A percentile compares a stretch with the other conserved stretches of the same genome.
Conservation (phyloP, 2,113 vertebrate genomes). For the Athene cunicularia region DNA sequence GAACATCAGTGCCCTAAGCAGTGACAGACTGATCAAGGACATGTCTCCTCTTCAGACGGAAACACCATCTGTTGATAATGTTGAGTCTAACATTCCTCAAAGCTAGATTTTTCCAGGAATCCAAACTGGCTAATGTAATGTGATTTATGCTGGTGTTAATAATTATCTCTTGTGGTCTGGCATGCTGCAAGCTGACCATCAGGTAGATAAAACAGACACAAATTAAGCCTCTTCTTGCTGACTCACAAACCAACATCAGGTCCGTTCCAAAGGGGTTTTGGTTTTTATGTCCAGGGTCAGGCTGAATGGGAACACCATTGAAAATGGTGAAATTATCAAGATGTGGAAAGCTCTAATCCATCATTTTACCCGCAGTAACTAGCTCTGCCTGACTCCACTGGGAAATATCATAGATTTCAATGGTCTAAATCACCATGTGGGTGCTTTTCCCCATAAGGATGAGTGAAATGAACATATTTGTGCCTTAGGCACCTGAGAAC, state of each 20-base stretch:
- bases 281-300: neutral
- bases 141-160: neutral
- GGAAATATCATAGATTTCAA: neutral
- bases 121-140: neutral
- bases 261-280: neutral
- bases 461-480: neutral
- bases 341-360: neutral
- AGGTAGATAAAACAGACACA: neutral
- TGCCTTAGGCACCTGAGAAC: neutral
- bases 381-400: neutral
- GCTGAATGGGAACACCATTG: neutral
- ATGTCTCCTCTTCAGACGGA: neutral
- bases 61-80: constrained; percentile 10
- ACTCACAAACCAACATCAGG: neutral
- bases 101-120: constrained; percentile 29
- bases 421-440: neutral
- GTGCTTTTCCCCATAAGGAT: neutral
- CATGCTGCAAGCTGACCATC: neutral
- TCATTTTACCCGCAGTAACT: neutral
- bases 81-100: neutral
- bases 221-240: neutral
- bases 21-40: neutral
- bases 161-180: neutral
- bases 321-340: neutral
- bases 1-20: neutral